phyloP scores from a whole-genome alignment of 2,797 vertebrate species.

The Poecilia wingei region DNA sequence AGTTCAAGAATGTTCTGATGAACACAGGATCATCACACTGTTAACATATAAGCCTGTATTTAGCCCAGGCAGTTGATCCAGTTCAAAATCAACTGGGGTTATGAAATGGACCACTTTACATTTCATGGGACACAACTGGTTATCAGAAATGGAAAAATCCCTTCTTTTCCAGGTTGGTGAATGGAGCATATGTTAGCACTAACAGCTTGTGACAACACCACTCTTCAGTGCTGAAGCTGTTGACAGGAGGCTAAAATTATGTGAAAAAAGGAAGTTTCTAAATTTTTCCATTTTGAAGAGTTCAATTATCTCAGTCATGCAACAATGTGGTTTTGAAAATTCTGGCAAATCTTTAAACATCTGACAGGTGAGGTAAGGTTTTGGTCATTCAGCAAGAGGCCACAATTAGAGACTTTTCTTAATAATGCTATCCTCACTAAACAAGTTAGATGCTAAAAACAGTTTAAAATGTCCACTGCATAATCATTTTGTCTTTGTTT shows the following conservation, averaged over 20 bases:
- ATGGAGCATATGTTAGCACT: not conserved
- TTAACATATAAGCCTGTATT: too few relatives aligned
- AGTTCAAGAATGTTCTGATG: not conserved
- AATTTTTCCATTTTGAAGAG: not conserved
- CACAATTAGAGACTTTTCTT: not conserved
- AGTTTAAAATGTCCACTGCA: not conserved
- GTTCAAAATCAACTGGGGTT: not conserved
- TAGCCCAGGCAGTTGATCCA: too few relatives aligned
- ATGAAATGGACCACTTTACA: not conserved
- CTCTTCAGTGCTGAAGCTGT: not conserved
- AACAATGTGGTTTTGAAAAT: not conserved
- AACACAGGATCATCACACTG: not conserved
- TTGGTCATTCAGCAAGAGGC: too few relatives aligned
- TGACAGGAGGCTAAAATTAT: not conserved
- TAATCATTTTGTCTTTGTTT: not conserved
- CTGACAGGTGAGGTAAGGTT: too few relatives aligned
- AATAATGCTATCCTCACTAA: not conserved
- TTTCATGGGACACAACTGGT: not conserved
- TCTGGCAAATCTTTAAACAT: too few relatives aligned
- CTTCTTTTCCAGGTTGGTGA: not conserved
- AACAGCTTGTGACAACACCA: not conserved
- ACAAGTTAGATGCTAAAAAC: not conserved
- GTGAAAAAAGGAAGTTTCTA: not conserved
- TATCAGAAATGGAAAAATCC: not conserved
- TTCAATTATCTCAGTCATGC: not conserved